Conservation (phyloP, 2,888 invertebrate species). For the Tenthredo scrophulariae region DNA sequence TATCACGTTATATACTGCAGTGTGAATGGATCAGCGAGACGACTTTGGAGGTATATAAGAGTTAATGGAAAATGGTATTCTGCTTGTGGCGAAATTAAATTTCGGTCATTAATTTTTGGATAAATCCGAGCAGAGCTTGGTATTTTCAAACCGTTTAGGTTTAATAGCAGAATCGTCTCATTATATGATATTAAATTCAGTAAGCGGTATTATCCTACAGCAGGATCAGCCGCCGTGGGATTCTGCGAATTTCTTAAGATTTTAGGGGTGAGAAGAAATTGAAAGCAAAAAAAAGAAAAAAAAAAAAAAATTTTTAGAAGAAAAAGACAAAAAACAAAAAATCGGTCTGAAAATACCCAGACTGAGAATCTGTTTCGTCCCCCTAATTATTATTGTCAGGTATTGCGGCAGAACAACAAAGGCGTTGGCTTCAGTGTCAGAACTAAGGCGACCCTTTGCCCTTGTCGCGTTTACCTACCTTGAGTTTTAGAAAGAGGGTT, state of each 20-base stretch:
- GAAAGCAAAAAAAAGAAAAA: conserved; percentile 5
- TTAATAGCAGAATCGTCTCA: neutral
- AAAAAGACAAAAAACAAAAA: conserved; percentile 56
- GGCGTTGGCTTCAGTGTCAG: conserved; percentile 3
- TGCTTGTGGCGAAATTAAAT: neutral
- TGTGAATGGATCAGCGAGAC: neutral
- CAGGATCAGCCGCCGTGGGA: neutral
- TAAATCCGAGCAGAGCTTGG: neutral
- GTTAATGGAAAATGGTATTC: neutral
- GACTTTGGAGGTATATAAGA: neutral
- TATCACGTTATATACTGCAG: neutral
- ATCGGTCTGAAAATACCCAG: neutral
- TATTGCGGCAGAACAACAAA: conserved; percentile 29
- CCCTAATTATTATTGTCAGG: conserved; percentile 34
- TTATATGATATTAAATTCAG: conserved; percentile 11
- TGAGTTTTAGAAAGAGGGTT: conserved; percentile 32
- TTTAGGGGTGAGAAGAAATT: neutral
- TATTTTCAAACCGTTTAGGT: neutral
- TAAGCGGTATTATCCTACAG: neutral
- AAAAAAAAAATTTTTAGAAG: conserved; percentile 56
- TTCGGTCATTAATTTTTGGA: neutral
- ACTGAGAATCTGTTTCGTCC: conserved; percentile 38
- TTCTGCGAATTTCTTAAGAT: neutral
- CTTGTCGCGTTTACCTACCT: conserved; percentile 16
- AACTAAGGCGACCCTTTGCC: conserved; percentile 17